Conservation (phyloP, 2,797 vertebrate genomes). For the Enteromius fasciolatus region DNA sequence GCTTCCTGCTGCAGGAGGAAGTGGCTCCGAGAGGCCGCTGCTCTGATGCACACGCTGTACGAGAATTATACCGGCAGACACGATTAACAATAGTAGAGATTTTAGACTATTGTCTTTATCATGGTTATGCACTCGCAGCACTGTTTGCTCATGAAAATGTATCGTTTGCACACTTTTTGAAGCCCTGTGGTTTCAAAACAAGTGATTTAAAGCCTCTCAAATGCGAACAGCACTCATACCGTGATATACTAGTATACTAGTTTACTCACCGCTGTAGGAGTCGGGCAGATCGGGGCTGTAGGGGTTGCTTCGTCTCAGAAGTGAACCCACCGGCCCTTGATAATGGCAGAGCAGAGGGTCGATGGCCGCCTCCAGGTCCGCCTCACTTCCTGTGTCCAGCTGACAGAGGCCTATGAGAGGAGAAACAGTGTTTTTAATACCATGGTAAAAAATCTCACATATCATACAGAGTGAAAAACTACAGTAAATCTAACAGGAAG, state of each 20-base stretch:
- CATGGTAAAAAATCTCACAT: background rate
- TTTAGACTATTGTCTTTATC: too few species aligned
- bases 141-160: too few species aligned
- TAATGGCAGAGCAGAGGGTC: slow-evolving; percentile 90
- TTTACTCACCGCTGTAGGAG: slow-evolving; percentile 76
- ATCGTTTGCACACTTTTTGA: too few species aligned
- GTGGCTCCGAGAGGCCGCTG: slow-evolving; percentile 75
- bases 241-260: too few species aligned
- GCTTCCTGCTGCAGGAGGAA: slow-evolving; percentile 75
- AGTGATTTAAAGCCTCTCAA: too few species aligned
- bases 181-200: too few species aligned
- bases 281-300: slow-evolving; percentile 82
- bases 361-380: slow-evolving; percentile 83
- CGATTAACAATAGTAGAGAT: too few species aligned
- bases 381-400: slow-evolving; percentile 88
- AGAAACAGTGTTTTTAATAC: background rate
- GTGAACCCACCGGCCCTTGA: slow-evolving; percentile 79
- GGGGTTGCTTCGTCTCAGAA: slow-evolving; percentile 78
- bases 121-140: too few species aligned
- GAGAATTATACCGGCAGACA: background rate
- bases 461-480: background rate
- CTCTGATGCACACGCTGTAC: slow-evolving; percentile 66
- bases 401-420: slow-evolving; percentile 81
- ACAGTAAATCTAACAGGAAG: background rate
- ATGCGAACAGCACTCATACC: too few species aligned